Evolutionary conservation across 1,140 invertebrate species (phyloP).

Genomic region (Bicyclus anynana): DNA sequence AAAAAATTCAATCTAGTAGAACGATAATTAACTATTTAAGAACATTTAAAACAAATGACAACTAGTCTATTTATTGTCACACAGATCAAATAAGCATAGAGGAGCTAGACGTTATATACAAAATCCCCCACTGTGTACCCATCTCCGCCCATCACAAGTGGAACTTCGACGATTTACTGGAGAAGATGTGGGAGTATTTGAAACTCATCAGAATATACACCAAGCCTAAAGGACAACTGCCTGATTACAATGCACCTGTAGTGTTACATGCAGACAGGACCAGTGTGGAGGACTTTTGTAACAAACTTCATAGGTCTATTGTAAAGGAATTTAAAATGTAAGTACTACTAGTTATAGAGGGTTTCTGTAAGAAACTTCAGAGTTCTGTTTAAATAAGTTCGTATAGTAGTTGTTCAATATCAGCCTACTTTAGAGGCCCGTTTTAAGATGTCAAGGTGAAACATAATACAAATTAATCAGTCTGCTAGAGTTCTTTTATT

Average conservation of each 20-base stretch:
- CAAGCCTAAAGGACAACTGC: conserved; percentile 99
- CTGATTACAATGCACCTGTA: conserved; percentile 98
- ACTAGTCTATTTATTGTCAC: conserved; percentile 32
- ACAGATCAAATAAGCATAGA: conserved; percentile 95
- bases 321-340: conserved; percentile 99
- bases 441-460: too few species aligned
- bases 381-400: too few species aligned
- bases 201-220: conserved; percentile 97
- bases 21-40: too few species aligned
- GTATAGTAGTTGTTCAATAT: too few species aligned
- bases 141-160: conserved; percentile 99
- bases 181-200: conserved; percentile 99
- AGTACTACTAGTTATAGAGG: too few species aligned
- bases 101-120: conserved; percentile 99
- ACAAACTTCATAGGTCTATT: conserved; percentile 98
- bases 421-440: too few species aligned
- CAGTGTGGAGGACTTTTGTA: conserved; percentile 98
- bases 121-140: conserved; percentile 99
- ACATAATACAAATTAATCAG: too few species aligned
- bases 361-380: too few species aligned
- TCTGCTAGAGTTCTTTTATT: too few species aligned
- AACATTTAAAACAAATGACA: neutral
- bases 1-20: too few species aligned
- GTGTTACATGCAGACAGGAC: conserved; percentile 93
- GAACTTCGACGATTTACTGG: conserved; percentile 99